Evolutionary conservation across 2,113 vertebrate species (phyloP).

Genomic region (Hyaena hyaena): DNA sequence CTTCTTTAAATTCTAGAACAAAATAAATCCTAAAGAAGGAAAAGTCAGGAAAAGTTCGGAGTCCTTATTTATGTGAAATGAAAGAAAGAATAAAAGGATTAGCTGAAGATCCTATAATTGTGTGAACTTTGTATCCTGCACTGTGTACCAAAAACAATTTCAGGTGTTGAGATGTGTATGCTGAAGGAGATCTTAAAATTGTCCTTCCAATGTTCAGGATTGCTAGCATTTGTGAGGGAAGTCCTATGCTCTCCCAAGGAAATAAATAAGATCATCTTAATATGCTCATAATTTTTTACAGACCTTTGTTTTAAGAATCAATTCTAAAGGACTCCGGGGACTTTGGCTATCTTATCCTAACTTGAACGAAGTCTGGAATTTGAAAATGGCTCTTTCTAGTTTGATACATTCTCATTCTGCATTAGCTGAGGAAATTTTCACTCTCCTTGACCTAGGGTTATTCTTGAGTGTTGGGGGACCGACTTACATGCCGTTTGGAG

Average conservation of each 20-base stretch:
- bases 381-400: not conserved
- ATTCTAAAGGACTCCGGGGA: conserved; percentile 14
- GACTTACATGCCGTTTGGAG: not conserved
- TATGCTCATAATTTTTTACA: conserved; percentile 50
- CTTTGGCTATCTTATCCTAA: not conserved
- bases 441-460: not conserved
- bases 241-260: not conserved
- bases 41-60: not conserved
- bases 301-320: conserved; percentile 52
- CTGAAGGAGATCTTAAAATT: not conserved
- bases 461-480: not conserved
- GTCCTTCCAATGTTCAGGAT: not conserved
- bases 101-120: not conserved
- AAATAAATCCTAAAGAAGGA: conserved; percentile 33
- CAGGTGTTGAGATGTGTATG: not conserved
- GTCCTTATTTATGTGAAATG: conserved; percentile 14
- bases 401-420: not conserved
- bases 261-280: not conserved
- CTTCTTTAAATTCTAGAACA: not conserved
- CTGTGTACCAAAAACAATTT: not conserved
- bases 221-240: not conserved
- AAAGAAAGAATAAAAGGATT: conserved; percentile 33
- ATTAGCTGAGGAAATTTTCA: not conserved
- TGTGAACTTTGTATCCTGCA: not conserved
- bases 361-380: conserved; percentile 33